Evolutionary conservation across 2,113 vertebrate genomes (phyloP).

Genomic region (Chunga burmeisteri): DNA sequence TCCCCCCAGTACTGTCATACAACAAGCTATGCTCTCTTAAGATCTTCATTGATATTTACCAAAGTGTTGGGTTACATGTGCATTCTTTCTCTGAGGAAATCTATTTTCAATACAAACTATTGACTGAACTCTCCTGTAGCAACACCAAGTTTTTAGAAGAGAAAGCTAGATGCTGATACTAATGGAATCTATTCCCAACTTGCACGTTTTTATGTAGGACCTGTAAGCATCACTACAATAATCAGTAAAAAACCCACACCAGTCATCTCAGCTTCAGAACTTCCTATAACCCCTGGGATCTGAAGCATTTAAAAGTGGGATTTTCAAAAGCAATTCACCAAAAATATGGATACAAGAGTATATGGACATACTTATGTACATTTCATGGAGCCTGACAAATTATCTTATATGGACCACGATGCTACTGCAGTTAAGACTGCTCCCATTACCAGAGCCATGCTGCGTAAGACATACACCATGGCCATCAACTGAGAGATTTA

Average conservation of each 20-base stretch:
- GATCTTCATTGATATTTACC: neutral
- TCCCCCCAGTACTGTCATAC: neutral
- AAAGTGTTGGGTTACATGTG: neutral
- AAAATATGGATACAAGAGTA: neutral
- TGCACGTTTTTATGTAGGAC: neutral
- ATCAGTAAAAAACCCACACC: neutral
- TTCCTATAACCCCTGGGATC: accelerated
- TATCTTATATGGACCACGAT: neutral
- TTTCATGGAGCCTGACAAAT: neutral
- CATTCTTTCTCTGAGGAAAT: neutral
- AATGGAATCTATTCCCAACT: neutral
- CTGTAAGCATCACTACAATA: neutral
- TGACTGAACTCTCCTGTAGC: neutral
- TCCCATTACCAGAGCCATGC: neutral
- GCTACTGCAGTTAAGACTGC: neutral
- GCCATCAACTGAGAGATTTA: neutral
- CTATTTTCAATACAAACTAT: neutral
- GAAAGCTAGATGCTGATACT: neutral
- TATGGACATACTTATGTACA: neutral
- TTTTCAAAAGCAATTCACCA: neutral
- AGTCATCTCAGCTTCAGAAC: neutral
- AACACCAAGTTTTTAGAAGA: neutral
- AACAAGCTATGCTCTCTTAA: neutral
- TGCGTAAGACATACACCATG: neutral
- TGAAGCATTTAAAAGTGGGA: neutral